Conservation (phyloP, 2,888 invertebrate genomes). For the Oxystoma pomonae region DNA sequence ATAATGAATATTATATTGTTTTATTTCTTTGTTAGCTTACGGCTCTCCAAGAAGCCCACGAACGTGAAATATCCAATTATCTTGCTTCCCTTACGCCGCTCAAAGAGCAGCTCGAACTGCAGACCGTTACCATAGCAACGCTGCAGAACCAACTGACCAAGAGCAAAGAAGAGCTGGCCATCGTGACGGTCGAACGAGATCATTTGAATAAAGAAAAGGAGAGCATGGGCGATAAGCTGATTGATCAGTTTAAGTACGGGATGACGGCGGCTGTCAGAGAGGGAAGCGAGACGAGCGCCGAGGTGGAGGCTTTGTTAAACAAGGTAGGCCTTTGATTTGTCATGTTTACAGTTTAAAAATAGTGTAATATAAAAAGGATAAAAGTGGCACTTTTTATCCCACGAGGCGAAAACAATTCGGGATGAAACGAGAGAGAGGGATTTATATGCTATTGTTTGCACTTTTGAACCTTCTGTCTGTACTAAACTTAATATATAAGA, state of each 20-base stretch:
- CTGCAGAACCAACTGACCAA: slow-evolving; percentile 42
- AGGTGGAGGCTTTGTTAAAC: slow-evolving; percentile 34
- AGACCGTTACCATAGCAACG: slow-evolving; percentile 54
- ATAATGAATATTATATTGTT: too few relatives aligned
- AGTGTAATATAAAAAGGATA: too few relatives aligned
- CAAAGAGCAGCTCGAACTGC: slow-evolving; percentile 57
- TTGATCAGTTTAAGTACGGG: background rate
- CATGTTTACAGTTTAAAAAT: too few relatives aligned
- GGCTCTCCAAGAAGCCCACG: slow-evolving; percentile 68
- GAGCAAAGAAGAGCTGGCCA: slow-evolving; percentile 50
- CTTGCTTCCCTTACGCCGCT: slow-evolving; percentile 57
- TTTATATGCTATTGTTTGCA: too few relatives aligned
- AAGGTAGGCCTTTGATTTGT: slow-evolving; percentile 36
- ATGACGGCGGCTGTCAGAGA: background rate
- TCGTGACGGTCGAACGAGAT: slow-evolving; percentile 53
- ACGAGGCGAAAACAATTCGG: too few relatives aligned
- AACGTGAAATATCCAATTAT: slow-evolving; percentile 65
- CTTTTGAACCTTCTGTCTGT: too few relatives aligned
- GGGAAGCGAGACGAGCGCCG: slow-evolving; percentile 19
- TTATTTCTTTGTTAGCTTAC: slow-evolving; percentile 57
- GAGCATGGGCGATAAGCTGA: background rate
- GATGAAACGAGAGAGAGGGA: too few relatives aligned
- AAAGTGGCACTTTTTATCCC: too few relatives aligned
- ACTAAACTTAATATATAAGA: too few relatives aligned
- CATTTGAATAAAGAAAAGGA: slow-evolving; percentile 45